phyloP scores from a whole-genome alignment of 2,888 invertebrate genomes.

The Resseliella maxima region DNA sequence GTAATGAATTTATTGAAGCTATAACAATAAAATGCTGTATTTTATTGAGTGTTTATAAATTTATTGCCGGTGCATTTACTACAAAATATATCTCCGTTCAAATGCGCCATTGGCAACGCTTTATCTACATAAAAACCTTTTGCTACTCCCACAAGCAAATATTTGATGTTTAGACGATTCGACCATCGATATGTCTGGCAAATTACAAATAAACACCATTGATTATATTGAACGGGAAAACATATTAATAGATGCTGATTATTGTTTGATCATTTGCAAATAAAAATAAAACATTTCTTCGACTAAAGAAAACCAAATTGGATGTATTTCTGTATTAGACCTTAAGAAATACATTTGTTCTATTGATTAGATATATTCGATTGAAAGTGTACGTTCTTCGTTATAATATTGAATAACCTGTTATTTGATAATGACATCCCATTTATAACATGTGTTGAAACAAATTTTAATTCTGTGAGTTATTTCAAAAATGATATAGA shows the following conservation, averaged over 20 bases:
- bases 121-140: background rate
- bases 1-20: slow-evolving; percentile 49
- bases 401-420: too few relatives aligned
- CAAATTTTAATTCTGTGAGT: too few relatives aligned
- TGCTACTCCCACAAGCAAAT: slow-evolving; percentile 33
- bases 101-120: slow-evolving; percentile 7
- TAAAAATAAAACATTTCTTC: background rate
- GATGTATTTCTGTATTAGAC: too few relatives aligned
- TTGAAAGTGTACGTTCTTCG: too few relatives aligned
- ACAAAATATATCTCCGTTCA: background rate
- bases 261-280: slow-evolving; percentile 1
- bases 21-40: slow-evolving; percentile 45
- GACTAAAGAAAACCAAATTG: background rate
- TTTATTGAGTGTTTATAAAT: slow-evolving; percentile 51
- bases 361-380: too few relatives aligned
- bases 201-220: background rate
- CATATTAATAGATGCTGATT: background rate
- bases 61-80: slow-evolving; percentile 51
- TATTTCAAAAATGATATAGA: too few relatives aligned
- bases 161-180: slow-evolving; percentile 18
- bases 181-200: background rate
- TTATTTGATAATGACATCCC: too few relatives aligned
- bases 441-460: too few relatives aligned
- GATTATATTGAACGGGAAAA: background rate
- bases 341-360: too few relatives aligned